Evolutionary conservation across 1,140 invertebrate genomes (phyloP), one percentile per base, ranked within the genome.

Genomic region (Lordiphosa stackelbergi): DNA sequence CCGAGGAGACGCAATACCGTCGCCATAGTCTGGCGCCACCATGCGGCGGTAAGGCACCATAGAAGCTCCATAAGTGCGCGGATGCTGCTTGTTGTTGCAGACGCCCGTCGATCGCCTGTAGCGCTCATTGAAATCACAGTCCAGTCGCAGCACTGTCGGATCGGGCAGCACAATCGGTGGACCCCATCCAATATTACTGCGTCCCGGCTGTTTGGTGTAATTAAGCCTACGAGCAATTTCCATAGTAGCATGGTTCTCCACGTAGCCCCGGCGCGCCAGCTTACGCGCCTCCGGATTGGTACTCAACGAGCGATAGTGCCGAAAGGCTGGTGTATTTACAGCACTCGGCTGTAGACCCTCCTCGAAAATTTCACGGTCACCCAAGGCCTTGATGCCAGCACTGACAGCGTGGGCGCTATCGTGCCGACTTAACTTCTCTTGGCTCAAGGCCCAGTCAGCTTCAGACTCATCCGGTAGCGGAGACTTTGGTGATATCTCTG

Each of bases 41-140:
- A 88, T 89, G 40, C 87, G 91, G 37, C 92, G 88, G 68, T 97
- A 95, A 0, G 96, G 92, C 9, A 91, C 94, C 75, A 93, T 92
- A 0, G 94, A 90, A 0, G 92, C 91, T 0, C 95, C 96, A 89
- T 90, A 94, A 1, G 88, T 88, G 4, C 88, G 81, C 0, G 92
- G 91, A 66, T 94, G 87, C 6, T 90, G 54, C 11, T 93, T 81
- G 87, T 95, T 96, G 85, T 97, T 97, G 85, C 96, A 97, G 28
- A 90, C 91, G 0, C 96, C 96, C 68, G 96, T 93, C 11, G 91
- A 89, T 0, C 90, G 90, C 53, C 96, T 87, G 85, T 93, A 97
- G 53, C 89, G 89, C 72, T 69, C 70, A 85, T 52, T 64, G 42
- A 52, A 73, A 61, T 88, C 86, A 85, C 66, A 73, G 3, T 69